Base-by-base conservation (phyloP, 92 coral and sea anemone genomes). In the Porites lobata region DNA sequence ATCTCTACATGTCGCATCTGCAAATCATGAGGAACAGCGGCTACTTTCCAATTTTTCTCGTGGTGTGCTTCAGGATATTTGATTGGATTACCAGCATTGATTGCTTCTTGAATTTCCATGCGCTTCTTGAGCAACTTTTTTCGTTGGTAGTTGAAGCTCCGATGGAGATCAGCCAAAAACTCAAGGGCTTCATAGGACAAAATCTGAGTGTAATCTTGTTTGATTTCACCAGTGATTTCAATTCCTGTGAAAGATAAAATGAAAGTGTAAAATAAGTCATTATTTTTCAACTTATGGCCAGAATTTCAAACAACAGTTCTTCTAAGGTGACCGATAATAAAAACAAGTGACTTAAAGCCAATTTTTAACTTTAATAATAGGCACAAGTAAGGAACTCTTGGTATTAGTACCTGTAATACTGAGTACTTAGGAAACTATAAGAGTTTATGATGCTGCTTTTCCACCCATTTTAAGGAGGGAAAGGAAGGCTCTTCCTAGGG, bases 1-100 rank as follows among this genome's bases (percentile, higher is more conserved):
- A 97, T 97, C 86, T 97, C 99, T 12, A 97, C 99, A 76, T 97
- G 99, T 32, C 99, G 95, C 87, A 96, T 76, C 85, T 97, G 99
- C 51, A 97, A 92, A 75, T 97, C 99, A 76, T 92, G 94, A 53
- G 99, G 99, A 58, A 97, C 96, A 1, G 97, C 84, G 13, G 99
- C 96, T n/a, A 97, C 98, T 81, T 95, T 94, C 99, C 99, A 97
- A 85, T 94, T 90, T 53, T 93, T 88, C 14, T 88, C 89, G 80
- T 97, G 99, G 86, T 92, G 94, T 4, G 74, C 94, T 77, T 89
- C 93, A 9, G 98, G 99, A 54, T 93, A 97, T 43, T 22, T 82
- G 26, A 97, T 90, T 22, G 88, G 84, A 65, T 92, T 84, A 7
- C 98, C 98, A 72, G 87, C 88, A 73, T 94, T 95, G 80, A 97